Percentiles rank a stretch among this genome's conserved stretches.
Conservation (phyloP, 2,797 vertebrate species). For the Ctenopoma kingsleyae region DNA sequence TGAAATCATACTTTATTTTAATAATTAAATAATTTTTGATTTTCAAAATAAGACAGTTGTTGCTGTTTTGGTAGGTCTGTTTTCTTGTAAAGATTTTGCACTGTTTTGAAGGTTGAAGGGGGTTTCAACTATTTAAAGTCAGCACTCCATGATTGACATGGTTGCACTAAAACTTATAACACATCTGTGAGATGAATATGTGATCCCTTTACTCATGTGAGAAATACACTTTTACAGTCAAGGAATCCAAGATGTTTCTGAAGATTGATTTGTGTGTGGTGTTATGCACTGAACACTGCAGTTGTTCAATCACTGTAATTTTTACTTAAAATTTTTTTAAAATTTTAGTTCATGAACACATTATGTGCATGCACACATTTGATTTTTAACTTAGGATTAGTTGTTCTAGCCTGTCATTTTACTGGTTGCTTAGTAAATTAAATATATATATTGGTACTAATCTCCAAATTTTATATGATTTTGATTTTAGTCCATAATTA, state of each 20-base stretch:
- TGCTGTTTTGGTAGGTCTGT: neutral
- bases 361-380: too few species aligned
- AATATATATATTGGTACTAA: neutral
- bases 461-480: too few species aligned
- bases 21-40: neutral
- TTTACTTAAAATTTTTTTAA: neutral
- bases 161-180: slow-evolving; percentile 6
- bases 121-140: slow-evolving; percentile 39
- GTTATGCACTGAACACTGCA: neutral
- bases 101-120: neutral
- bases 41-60: neutral
- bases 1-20: neutral
- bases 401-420: neutral
- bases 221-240: neutral
- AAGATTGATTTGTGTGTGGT: slow-evolving; percentile 9
- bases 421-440: too few species aligned
- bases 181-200: slow-evolving; percentile 34
- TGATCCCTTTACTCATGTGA: slow-evolving; percentile 8
- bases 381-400: neutral
- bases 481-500: too few species aligned
- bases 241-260: slow-evolving; percentile 1
- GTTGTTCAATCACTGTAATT: neutral
- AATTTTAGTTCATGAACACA: neutral
- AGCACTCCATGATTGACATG: slow-evolving; percentile 7
- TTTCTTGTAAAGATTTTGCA: neutral